Evolutionary conservation across 2,113 vertebrate species (phyloP).

Genomic region (Myrmecophaga tridactyla): DNA sequence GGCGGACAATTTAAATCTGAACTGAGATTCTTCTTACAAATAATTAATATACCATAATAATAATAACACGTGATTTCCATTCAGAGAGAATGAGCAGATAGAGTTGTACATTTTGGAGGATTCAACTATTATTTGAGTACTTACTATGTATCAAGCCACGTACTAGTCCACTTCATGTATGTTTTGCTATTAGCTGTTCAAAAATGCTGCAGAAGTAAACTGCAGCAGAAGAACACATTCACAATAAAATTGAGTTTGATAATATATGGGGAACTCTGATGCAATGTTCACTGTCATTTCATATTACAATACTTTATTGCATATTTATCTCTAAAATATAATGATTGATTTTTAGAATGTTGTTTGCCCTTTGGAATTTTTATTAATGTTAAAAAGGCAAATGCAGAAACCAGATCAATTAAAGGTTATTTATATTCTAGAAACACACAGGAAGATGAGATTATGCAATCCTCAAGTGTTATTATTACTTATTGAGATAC

Average conservation of each 20-base stretch:
- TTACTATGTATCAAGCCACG: neutral
- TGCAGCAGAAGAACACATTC: neutral
- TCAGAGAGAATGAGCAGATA: neutral
- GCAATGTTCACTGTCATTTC: neutral
- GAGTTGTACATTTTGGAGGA: neutral
- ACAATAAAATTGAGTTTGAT: neutral
- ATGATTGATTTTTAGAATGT: constrained; percentile 9
- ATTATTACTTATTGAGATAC: neutral
- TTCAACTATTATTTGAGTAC: neutral
- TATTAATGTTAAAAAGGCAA: neutral
- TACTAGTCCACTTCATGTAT: neutral
- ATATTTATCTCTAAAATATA: neutral
- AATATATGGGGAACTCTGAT: neutral
- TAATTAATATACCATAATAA: neutral
- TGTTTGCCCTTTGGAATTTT: constrained; percentile 14
- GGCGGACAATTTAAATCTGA: neutral
- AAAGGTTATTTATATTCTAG: neutral
- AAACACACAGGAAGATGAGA: neutral
- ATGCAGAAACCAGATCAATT: neutral
- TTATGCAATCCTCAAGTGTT: neutral
- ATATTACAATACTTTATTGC: neutral
- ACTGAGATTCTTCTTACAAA: neutral
- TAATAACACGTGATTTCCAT: neutral
- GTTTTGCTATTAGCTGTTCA: neutral
- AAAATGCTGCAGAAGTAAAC: constrained; percentile 23